These are phyloP conservation scores for Patella pellucida DNA, from an alignment of 2,888 invertebrate species.

Conservation along the genomic window DNA sequence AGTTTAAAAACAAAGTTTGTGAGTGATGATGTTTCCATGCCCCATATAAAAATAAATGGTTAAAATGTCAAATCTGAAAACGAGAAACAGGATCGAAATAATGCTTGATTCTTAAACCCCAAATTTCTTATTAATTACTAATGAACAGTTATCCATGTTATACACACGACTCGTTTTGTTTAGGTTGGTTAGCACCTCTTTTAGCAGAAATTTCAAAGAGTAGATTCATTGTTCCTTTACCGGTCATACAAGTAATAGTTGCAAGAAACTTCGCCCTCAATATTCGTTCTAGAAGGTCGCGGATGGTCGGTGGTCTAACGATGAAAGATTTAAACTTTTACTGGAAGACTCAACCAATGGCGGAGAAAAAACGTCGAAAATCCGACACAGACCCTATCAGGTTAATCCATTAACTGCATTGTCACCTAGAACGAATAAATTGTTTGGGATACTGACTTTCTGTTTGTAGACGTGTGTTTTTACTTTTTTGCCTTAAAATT, in stretches of 20 bases:
- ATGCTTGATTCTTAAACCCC: no score
- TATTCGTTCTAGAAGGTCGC: not conserved
- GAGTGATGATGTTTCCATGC: no score
- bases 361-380: constrained; percentile 19
- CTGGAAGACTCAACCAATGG: constrained; percentile 25
- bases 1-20: no score
- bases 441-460: not conserved
- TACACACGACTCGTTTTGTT: no score
- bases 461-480: not conserved
- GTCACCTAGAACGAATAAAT: not conserved
- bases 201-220: not conserved
- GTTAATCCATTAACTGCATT: constrained; percentile 1
- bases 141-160: no score
- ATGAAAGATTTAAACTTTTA: constrained; percentile 27
- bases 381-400: constrained; percentile 27
- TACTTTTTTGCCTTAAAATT: not conserved
- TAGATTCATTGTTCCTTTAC: not conserved
- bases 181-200: not conserved
- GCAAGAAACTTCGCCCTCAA: not conserved
- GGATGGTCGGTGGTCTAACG: constrained; percentile 14
- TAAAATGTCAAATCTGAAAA: no score
- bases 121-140: no score
- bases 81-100: no score
- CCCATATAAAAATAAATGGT: no score
- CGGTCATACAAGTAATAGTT: not conserved